A percentile compares a stretch with the other conserved stretches of the same genome.
Conservation (phyloP, 2,113 vertebrate genomes). For the Tachuris rubrigastra region DNA sequence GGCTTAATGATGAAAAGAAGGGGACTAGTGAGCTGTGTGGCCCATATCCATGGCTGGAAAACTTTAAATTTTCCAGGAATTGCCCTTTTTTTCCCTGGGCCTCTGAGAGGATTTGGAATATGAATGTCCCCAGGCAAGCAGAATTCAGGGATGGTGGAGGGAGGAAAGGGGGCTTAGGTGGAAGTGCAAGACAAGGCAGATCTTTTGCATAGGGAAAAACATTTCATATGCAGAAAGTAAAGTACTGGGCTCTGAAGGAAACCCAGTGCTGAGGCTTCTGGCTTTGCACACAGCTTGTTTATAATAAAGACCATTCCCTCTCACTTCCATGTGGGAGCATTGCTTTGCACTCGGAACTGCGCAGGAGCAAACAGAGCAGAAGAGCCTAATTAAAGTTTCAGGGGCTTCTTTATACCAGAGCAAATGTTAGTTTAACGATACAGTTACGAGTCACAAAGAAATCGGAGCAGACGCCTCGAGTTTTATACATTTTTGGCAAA, state of each 20-base stretch:
- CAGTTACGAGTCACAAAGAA: constrained; percentile 58
- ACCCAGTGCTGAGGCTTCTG: background rate
- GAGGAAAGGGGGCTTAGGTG: background rate
- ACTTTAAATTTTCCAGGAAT: background rate
- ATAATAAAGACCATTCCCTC: background rate
- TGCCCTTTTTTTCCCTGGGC: background rate
- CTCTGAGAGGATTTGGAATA: background rate
- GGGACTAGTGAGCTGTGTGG: background rate
- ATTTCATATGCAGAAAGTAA: background rate
- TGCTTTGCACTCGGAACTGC: background rate
- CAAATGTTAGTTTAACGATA: constrained; percentile 58
- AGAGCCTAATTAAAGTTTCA: constrained; percentile 51
- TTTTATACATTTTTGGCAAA: constrained; percentile 70
- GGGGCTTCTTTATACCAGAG: constrained; percentile 55
- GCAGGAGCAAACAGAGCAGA: background rate
- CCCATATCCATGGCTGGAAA: background rate
- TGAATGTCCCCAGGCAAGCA: background rate
- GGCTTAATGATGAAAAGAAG: background rate
- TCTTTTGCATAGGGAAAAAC: background rate
- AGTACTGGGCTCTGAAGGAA: background rate
- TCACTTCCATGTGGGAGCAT: background rate
- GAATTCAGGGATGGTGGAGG: background rate
- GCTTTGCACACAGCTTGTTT: background rate
- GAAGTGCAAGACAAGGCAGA: background rate
- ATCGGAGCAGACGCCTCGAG: constrained; percentile 42